Percentiles rank a stretch among this genome's conserved stretches.
phyloP scores from a whole-genome alignment of 2,797 vertebrate genomes.

The Synaphobranchus kaupii region DNA sequence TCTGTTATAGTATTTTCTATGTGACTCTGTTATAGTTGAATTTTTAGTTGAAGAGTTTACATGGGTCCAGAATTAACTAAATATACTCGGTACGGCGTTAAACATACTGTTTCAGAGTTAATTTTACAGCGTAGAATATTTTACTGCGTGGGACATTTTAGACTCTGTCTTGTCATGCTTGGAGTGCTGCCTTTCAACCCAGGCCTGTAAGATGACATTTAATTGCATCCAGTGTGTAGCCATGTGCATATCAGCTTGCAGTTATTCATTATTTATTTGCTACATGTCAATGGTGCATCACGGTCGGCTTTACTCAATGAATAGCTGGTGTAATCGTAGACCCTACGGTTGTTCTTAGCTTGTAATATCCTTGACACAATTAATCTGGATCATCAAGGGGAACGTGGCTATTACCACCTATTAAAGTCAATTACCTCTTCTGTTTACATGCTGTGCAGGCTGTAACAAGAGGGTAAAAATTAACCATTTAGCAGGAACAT shows the following conservation, averaged over 20 bases:
- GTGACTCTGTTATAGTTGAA: background rate
- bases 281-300: background rate
- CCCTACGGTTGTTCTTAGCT: background rate
- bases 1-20: no score
- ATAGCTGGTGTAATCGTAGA: background rate
- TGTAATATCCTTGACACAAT: constrained; percentile 1
- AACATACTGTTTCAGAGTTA: background rate
- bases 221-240: background rate
- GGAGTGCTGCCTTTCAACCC: background rate
- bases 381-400: constrained; percentile 14
- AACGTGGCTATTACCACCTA: constrained; percentile 11
- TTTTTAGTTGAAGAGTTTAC: background rate
- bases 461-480: background rate
- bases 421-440: constrained; percentile 19
- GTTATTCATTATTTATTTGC: background rate
- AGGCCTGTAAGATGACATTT: background rate
- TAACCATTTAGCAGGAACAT: background rate
- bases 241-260: background rate
- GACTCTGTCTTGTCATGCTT: background rate
- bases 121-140: background rate
- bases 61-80: background rate
- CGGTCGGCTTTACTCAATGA: background rate
- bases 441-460: background rate
- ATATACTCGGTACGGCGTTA: background rate
- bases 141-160: background rate